Percentiles rank a stretch among this genome's conserved stretches.
phyloP scores from a whole-genome alignment of 2,888 invertebrate genomes.

The Cephalotes varians region DNA sequence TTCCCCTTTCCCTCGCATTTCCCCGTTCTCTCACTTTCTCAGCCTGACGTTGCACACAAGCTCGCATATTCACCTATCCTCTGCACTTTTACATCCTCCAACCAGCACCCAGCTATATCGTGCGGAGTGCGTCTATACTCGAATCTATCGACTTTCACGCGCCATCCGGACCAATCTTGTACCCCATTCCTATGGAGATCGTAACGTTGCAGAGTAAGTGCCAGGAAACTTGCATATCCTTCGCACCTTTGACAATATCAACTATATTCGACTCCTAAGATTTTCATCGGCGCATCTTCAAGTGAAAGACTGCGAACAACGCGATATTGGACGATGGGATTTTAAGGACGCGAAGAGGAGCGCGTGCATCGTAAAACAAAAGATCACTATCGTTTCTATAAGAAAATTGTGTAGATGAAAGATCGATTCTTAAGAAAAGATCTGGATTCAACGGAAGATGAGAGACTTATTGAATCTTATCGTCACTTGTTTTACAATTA shows the following conservation, averaged over 20 bases:
- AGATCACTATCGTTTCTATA: neutral
- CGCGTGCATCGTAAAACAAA: neutral
- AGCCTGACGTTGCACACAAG: slow-evolving; percentile 10
- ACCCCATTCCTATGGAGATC: slow-evolving; percentile 6
- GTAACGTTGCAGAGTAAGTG: slow-evolving; percentile 29
- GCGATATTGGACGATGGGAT: slow-evolving; percentile 7
- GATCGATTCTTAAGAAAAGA: neutral
- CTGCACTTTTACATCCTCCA: neutral
- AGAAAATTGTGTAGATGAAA: neutral
- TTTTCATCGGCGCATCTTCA: slow-evolving; percentile 56
- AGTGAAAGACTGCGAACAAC: neutral
- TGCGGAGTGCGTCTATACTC: slow-evolving; percentile 18
- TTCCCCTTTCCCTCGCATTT: slow-evolving; percentile 22
- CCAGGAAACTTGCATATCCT: slow-evolving; percentile 34
- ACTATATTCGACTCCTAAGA: slow-evolving; percentile 54
- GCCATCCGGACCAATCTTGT: slow-evolving; percentile 26
- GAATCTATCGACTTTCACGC: slow-evolving; percentile 63
- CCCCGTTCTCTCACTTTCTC: neutral
- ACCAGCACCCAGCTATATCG: neutral
- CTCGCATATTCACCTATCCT: neutral
- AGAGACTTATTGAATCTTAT: neutral
- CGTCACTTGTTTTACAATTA: neutral
- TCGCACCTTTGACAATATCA: slow-evolving; percentile 64
- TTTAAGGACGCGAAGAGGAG: neutral
- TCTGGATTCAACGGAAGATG: neutral